Conservation (phyloP, 2,113 vertebrate species). For the Sinocyclocheilus anshuiensis region DNA sequence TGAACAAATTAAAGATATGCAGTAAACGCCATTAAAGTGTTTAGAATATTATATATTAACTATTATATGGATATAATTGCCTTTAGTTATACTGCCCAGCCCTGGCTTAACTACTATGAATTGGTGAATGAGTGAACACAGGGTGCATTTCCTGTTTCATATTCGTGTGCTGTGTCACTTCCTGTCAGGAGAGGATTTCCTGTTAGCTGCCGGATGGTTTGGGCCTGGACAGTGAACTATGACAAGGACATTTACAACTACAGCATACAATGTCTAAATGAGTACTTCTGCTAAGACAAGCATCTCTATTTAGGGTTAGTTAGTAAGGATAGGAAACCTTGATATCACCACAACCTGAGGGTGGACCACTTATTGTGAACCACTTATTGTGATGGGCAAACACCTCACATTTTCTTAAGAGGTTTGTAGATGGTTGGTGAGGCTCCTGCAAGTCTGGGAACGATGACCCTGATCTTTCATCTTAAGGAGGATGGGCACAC, state of each 20-base stretch:
- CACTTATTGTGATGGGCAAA: neutral
- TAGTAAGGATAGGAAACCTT: neutral
- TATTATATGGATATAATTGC: neutral
- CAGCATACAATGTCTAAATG: neutral
- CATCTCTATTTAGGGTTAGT: neutral
- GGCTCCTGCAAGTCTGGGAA: constrained; percentile 5
- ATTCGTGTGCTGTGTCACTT: constrained; percentile 60
- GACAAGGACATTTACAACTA: constrained; percentile 8
- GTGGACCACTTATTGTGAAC: neutral
- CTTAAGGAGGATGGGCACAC: neutral
- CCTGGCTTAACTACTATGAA: neutral
- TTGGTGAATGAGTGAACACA: neutral
- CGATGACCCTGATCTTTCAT: constrained; percentile 27
- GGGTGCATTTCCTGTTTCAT: constrained; percentile 60
- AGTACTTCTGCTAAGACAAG: neutral
- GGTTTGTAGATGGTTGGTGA: neutral
- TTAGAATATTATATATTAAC: neutral
- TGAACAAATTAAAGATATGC: neutral
- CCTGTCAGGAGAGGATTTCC: constrained; percentile 69
- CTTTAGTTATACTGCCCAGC: neutral
- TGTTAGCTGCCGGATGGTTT: constrained; percentile 60
- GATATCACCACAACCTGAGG: neutral
- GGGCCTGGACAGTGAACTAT: neutral
- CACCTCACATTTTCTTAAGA: neutral
- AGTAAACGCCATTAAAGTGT: neutral